Percentiles rank a stretch among this genome's conserved stretches.
Conservation (phyloP, 2,888 invertebrate genomes). For the Gymnocheta viridis region DNA sequence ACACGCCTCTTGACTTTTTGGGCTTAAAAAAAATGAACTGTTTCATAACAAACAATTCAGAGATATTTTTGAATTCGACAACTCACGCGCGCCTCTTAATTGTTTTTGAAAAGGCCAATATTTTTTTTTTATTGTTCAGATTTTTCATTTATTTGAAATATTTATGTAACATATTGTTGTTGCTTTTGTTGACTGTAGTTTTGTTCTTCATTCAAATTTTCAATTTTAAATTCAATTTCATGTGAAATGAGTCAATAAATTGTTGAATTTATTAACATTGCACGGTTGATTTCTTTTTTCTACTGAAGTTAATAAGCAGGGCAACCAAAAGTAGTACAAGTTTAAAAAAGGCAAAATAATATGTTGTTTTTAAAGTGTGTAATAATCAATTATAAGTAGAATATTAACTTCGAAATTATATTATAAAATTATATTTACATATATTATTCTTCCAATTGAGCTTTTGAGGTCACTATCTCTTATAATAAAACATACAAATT, state of each 20-base stretch:
- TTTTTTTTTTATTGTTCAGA: conserved; percentile 7
- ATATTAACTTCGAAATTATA: too few relatives aligned
- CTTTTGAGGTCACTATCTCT: too few relatives aligned
- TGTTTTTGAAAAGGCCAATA: conserved; percentile 66
- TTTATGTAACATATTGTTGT: conserved; percentile 29
- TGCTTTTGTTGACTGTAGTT: too few relatives aligned
- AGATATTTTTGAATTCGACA: conserved; percentile 25
- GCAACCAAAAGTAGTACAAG: neutral
- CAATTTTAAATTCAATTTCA: conserved; percentile 43
- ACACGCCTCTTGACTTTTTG: conserved; percentile 62
- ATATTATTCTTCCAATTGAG: too few relatives aligned
- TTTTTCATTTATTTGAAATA: conserved; percentile 17
- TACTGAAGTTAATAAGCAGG: neutral
- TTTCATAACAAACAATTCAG: neutral
- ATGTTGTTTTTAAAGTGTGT: neutral
- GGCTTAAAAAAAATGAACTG: conserved; percentile 44
- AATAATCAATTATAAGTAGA: too few relatives aligned
- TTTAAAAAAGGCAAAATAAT: too few relatives aligned
- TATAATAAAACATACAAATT: too few relatives aligned
- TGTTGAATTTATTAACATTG: conserved; percentile 69
- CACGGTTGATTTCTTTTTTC: neutral
- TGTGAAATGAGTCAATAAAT: conserved; percentile 70
- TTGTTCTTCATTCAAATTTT: conserved; percentile 16
- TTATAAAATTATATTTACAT: too few relatives aligned
- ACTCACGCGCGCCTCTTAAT: conserved; percentile 59